phyloP scores from a whole-genome alignment of 2,113 vertebrate genomes.

The Actenoides hombroni region DNA sequence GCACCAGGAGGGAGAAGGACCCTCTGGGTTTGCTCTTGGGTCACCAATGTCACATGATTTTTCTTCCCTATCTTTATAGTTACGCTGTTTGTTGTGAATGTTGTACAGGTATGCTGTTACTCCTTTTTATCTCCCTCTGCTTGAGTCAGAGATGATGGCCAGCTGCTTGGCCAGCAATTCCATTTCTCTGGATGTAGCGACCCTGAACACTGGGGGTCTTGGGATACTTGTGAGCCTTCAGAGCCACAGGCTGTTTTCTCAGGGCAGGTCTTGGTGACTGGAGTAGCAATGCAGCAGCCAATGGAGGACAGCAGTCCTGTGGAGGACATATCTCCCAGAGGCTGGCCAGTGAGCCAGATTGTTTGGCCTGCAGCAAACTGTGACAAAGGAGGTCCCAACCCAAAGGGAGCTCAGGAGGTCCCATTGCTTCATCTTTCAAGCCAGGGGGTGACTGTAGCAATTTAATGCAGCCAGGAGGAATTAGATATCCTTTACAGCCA shows the following conservation, averaged over 20 bases:
- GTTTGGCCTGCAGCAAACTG: neutral
- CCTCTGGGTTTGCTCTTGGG: neutral
- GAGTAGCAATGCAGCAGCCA: neutral
- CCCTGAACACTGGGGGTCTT: neutral
- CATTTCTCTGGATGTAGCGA: neutral
- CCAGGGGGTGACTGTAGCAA: neutral
- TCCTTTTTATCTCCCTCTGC: neutral
- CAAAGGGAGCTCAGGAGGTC: neutral
- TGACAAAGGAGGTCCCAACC: neutral
- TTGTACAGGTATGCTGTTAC: neutral
- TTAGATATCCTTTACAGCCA: neutral
- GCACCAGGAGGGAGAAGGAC: neutral
- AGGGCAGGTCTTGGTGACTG: neutral
- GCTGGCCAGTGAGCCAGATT: neutral
- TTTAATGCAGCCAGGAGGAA: neutral
- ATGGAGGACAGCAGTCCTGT: neutral
- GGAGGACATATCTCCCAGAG: neutral
- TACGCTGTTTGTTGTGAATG: neutral
- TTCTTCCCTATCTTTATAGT: neutral
- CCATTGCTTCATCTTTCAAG: neutral
- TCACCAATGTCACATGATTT: neutral
- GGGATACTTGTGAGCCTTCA: neutral
- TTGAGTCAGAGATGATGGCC: neutral
- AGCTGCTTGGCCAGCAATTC: neutral
- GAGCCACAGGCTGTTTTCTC: rapidly evolving